Base-by-base conservation (phyloP, 2,797 vertebrate genomes). In the Phoebastria nigripes region DNA sequence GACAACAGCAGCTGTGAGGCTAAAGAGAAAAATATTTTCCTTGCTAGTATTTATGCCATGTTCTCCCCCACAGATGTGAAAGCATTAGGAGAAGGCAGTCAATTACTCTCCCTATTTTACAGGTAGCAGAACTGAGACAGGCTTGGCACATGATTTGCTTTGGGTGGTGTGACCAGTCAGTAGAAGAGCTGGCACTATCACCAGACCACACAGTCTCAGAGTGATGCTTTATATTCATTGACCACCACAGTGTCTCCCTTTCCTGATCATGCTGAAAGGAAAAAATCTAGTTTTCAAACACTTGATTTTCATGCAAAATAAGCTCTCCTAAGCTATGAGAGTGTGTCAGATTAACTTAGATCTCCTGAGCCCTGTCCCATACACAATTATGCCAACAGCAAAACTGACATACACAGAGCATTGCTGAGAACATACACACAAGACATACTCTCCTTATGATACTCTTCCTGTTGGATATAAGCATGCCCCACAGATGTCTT, bases 41-140 rank as follows among this genome's bases (percentile, higher is more conserved):
- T 39, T 78, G 19, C n/a, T 69, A 8, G 4, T 63, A 2, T 29
- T 71, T 61, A 6, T 1, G 2, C 17, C 2, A 0, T 9, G 2
- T 44, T 78, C 11, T 71, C 15, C 15, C 4, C 15, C 13, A 31
- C 8, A 41, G 35, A 37, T 16, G 24, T 54, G 21, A 11, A 61
- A 49, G 15, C 12, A 12, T 49, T 31, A 42, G 26, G 46, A 39
- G 26, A 61, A n/a, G 15, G 37, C 35, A 71, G 49, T 12, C 56
- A 29, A 74, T 15, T 31, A 5, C 26, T 49, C n/a, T 56, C 9
- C 29, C 35, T 42, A 0, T 41, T 76, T 72, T 44, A 52, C 56
- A 87, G 28, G 26, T 6, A 42, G 35, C 20, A 83, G 28, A 84
- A 51, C 12, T 12, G 41, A 67, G 39, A 17, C 14, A 71, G 15